A percentile compares a stretch with the other conserved stretches of the same genome.
Conservation (phyloP, 2,797 vertebrate genomes). For the Eulemur rubriventer region DNA sequence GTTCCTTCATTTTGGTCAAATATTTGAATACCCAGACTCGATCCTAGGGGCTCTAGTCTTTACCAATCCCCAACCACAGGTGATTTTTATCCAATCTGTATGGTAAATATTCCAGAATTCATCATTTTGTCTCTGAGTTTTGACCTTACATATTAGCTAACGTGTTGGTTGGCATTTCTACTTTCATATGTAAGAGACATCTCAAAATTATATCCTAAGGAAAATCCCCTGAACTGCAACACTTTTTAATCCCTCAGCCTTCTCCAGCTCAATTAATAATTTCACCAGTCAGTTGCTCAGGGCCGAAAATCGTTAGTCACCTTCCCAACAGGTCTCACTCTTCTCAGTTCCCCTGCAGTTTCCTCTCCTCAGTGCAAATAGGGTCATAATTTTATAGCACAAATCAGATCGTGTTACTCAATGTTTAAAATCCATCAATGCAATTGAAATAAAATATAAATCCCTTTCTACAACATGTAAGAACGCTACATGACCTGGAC, state of each 20-base stretch:
- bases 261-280: not conserved
- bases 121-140: not conserved
- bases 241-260: not conserved
- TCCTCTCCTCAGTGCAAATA: not conserved
- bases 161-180: not conserved
- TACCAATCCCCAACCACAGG: not conserved
- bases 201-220: not conserved
- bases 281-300: not conserved
- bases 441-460: not conserved
- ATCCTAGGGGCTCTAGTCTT: not conserved
- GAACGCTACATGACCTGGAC: not conserved
- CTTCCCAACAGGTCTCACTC: not conserved
- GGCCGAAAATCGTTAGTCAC: not conserved
- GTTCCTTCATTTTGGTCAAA: not conserved
- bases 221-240: not conserved
- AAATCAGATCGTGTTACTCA: not conserved
- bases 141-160: not conserved
- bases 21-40: not conserved
- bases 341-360: not conserved
- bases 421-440: not conserved
- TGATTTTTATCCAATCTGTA: not conserved
- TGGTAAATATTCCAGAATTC: not conserved
- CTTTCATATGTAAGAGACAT: not conserved
- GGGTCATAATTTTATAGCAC: not conserved
- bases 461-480: not conserved